Evolutionary conservation across 2,888 invertebrate species (phyloP), one percentile per base, ranked within the genome.

Genomic region (Drosophila tanythrix): DNA sequence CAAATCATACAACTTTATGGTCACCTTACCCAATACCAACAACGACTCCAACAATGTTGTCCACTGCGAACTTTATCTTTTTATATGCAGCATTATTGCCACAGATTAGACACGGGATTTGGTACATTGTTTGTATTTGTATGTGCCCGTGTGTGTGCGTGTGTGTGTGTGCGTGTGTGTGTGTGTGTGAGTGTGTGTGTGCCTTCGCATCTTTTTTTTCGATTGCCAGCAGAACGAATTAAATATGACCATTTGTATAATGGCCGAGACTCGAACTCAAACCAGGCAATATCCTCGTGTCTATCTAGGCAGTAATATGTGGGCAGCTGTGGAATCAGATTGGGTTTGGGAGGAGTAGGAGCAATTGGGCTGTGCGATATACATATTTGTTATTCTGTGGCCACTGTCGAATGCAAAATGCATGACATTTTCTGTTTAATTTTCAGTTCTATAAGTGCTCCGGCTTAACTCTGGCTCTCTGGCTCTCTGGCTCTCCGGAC

Each of bases 1-100:
- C 91, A 91, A 89, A 91, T 89, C 91, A 91, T 89, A 89, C 83
- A 85, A 88, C 90, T 88, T 88, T 89, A 90, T 88, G 86, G 88
- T 85, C 85, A 82, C 76, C 87, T 83, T 76, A 72, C 81, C 77
- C 77, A 72, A 76, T 77, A 63, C 71, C 76, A 66, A 64, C 36
- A 33, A 31, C 51, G 18, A 73, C 72, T 71, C 66, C 46, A 46
- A 46, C 46, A 46, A n/a, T 56, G 56, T 38, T 89, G 90, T 86
- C 86, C 81, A 82, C 81, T 75, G 76, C 71, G 80, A 87, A 84
- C 85, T 90, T 89, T 90, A 90, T 90, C 89, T 89, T 83, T 89
- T 91, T 89, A 89, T 90, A 83, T 88, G 89, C 84, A 82, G 81
- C 88, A 89, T 90, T 90, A 91, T 90, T 91, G 89, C 89, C 83